Conservation (phyloP, 2,888 invertebrate genomes). For the Heliconius erato region DNA sequence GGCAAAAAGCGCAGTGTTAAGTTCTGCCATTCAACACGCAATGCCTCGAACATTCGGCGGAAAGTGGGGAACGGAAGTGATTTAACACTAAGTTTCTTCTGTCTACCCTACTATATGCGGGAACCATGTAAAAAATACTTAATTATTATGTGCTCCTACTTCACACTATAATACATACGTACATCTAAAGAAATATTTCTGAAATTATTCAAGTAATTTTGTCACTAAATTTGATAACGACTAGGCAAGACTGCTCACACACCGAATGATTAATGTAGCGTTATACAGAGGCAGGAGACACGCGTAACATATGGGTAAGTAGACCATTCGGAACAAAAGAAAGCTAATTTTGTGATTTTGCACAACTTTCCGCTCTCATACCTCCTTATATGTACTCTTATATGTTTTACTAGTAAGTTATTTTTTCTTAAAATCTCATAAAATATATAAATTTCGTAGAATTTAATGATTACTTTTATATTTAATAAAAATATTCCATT, state of each 20-base stretch:
- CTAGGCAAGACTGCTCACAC: slow-evolving; percentile 49
- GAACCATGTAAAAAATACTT: too few species aligned
- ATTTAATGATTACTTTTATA: not conserved
- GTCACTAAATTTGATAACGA: slow-evolving; percentile 33
- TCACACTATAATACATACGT: not conserved
- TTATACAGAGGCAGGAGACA: slow-evolving; percentile 40
- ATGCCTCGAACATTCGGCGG: too few species aligned
- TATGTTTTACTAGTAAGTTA: not conserved
- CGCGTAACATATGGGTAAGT: slow-evolving; percentile 54
- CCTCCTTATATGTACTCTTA: slow-evolving; percentile 26
- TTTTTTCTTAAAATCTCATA: not conserved
- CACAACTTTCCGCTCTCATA: slow-evolving; percentile 51
- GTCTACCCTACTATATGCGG: too few species aligned
- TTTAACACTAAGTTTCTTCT: too few species aligned
- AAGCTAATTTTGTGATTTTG: slow-evolving; percentile 53
- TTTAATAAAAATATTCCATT: not conserved
- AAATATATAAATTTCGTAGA: not conserved
- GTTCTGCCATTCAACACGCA: too few species aligned
- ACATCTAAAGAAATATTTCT: not conserved
- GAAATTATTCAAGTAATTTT: not conserved
- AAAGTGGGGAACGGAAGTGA: too few species aligned
- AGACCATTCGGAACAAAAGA: slow-evolving; percentile 52
- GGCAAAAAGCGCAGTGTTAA: too few species aligned
- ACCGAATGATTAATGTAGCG: slow-evolving; percentile 51
- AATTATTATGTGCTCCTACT: too few species aligned